A percentile compares a stretch with the other conserved stretches of the same genome.
phyloP scores from a whole-genome alignment of 2,797 vertebrate genomes.

The Pachyuromys duprasi region DNA sequence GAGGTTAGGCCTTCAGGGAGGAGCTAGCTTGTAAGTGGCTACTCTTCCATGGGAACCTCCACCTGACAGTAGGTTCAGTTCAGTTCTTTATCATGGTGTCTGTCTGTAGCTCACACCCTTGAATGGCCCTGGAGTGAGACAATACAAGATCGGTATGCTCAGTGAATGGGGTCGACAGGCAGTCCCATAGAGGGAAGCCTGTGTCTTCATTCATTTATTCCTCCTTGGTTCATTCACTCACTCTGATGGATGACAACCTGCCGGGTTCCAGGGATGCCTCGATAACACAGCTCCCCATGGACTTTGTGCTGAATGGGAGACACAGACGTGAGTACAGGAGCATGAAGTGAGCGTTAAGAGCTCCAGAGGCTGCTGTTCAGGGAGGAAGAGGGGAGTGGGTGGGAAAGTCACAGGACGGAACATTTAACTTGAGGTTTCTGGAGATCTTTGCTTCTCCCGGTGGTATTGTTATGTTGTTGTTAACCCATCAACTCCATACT shows the following conservation, averaged over 20 bases:
- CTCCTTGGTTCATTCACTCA: not conserved
- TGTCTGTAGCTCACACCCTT: fast-evolving
- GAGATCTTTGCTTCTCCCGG: not conserved
- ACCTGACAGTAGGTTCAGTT: not conserved
- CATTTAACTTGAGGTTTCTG: not conserved
- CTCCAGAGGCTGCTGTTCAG: not conserved
- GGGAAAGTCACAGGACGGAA: not conserved
- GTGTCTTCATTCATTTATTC: not conserved
- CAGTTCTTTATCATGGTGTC: not conserved
- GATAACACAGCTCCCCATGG: not conserved
- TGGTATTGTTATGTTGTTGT: not conserved
- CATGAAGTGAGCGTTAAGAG: not conserved
- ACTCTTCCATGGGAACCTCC: fast-evolving
- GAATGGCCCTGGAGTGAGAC: too few species aligned
- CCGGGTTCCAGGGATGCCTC: not conserved
- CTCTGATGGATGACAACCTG: not conserved
- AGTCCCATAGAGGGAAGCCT: not conserved
- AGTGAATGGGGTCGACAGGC: too few species aligned
- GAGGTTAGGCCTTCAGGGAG: not conserved
- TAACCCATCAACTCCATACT: not conserved
- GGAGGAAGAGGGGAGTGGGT: not conserved
- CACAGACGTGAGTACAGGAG: not conserved
- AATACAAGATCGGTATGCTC: not conserved
- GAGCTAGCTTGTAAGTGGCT: not conserved
- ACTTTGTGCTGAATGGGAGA: not conserved